Percentiles rank a stretch among this genome's conserved stretches.
These are phyloP conservation scores for Embidobia sp. DNA, from an alignment of 2,888 invertebrate genomes.

Conservation along the genomic window DNA sequence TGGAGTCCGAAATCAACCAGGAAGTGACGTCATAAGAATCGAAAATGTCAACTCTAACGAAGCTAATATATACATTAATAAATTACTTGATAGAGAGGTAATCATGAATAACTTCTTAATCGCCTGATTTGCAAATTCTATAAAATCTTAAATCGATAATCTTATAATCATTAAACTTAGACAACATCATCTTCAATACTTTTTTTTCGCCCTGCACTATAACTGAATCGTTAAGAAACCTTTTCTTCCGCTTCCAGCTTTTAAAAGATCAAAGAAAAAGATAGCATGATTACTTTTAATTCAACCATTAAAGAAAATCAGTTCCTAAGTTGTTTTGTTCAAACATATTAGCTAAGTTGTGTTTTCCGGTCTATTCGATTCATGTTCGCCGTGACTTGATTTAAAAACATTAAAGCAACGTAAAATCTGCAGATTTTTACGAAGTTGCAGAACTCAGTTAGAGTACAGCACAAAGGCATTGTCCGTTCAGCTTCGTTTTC, in stretches of 20 bases:
- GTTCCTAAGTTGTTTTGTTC: background rate
- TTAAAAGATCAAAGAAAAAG: too few species aligned
- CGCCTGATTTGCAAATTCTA: too few species aligned
- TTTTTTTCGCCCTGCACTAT: too few species aligned
- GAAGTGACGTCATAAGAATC: slow-evolving; percentile 91
- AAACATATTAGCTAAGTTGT: background rate
- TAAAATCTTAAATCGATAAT: too few species aligned
- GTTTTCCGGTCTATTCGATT: slow-evolving; percentile 3
- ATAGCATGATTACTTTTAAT: too few species aligned
- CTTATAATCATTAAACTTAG: too few species aligned
- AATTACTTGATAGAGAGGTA: slow-evolving; percentile 95
- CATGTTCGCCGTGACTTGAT: slow-evolving; percentile 6
- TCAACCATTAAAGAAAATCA: too few species aligned
- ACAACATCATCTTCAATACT: too few species aligned
- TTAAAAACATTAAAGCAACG: slow-evolving; percentile 22
- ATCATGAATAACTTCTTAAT: too few species aligned
- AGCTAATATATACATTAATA: slow-evolving; percentile 93
- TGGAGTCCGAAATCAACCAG: slow-evolving; percentile 90
- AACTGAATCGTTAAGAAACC: too few species aligned
- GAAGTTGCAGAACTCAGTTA: slow-evolving; percentile 9
- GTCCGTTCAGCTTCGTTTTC: slow-evolving; percentile 67
- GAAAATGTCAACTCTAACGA: slow-evolving; percentile 91
- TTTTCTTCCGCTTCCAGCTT: too few species aligned
- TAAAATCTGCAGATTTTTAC: slow-evolving; percentile 31
- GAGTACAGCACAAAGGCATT: slow-evolving; percentile 57